Evolutionary conservation across 2,797 vertebrate genomes (phyloP).

Genomic region (Caiman crocodilus): DNA sequence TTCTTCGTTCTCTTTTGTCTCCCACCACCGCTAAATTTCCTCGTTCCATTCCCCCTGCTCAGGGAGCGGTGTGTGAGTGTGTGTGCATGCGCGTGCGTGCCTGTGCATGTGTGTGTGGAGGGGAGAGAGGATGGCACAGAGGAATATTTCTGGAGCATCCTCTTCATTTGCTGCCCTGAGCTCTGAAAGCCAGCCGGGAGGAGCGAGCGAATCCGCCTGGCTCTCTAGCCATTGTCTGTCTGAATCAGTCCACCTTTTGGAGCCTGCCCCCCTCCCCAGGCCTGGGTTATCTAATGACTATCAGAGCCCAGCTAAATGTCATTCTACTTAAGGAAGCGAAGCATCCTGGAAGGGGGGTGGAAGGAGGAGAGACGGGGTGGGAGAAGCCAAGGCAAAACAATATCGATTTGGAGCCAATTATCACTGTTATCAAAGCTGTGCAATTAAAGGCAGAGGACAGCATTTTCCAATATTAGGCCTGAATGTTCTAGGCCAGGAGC

Average conservation of each 20-base stretch:
- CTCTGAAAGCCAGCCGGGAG: not conserved
- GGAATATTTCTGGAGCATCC: not conserved
- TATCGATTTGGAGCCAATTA: slow-evolving; percentile 64
- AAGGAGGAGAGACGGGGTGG: not conserved
- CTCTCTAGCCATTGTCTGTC: not conserved
- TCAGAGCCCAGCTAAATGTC: slow-evolving; percentile 36
- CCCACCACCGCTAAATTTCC: fast-evolving
- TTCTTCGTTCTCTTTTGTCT: not conserved
- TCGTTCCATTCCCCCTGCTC: not conserved
- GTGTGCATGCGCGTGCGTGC: too few relatives aligned
- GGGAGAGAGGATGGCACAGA: not conserved
- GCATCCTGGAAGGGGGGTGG: not conserved
- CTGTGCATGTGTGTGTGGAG: not conserved
- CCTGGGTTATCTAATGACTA: slow-evolving; percentile 22
- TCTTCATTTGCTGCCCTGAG: not conserved
- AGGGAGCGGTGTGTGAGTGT: fast-evolving
- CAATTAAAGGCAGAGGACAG: slow-evolving; percentile 51
- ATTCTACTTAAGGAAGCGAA: not conserved
- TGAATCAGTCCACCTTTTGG: not conserved
- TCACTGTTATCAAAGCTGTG: slow-evolving; percentile 21
- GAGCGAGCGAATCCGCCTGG: not conserved
- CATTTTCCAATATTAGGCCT: slow-evolving; percentile 3
- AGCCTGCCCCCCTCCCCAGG: not conserved
- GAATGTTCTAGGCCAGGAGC: not conserved
- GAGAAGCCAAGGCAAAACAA: slow-evolving; percentile 35